Percentiles rank a stretch among this genome's conserved stretches.
Conservation (phyloP, 2,113 vertebrate species). For the Oophaga pumilio region DNA sequence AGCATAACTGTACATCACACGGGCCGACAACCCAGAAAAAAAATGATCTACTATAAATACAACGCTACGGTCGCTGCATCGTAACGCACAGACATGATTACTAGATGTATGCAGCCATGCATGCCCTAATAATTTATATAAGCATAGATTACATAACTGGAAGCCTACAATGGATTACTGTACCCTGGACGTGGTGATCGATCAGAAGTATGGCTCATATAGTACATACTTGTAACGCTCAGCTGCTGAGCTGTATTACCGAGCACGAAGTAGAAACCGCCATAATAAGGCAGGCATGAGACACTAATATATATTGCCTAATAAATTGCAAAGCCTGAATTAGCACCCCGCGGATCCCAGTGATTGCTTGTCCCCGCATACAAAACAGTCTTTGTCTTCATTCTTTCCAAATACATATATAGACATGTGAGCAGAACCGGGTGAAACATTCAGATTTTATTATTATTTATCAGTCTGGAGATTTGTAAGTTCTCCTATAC, state of each 20-base stretch:
- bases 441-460: neutral
- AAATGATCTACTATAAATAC: neutral
- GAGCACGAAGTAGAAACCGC: neutral
- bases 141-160: neutral
- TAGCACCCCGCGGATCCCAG: neutral
- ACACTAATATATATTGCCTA: slow-evolving; percentile 14
- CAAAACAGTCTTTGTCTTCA: neutral
- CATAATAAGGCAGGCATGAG: neutral
- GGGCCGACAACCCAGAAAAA: neutral
- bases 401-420: neutral
- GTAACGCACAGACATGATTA: neutral
- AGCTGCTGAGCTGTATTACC: neutral
- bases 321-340: slow-evolving; percentile 10
- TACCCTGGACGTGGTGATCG: neutral
- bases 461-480: neutral
- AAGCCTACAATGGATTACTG: neutral
- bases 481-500: neutral
- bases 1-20: neutral
- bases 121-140: neutral
- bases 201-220: neutral
- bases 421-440: neutral
- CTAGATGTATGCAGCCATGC: neutral
- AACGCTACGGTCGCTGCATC: too few relatives aligned
- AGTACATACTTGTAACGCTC: neutral
- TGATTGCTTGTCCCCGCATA: slow-evolving; percentile 4